phyloP scores from a whole-genome alignment of 2,113 vertebrate genomes.

The Muntiacus muntjak region DNA sequence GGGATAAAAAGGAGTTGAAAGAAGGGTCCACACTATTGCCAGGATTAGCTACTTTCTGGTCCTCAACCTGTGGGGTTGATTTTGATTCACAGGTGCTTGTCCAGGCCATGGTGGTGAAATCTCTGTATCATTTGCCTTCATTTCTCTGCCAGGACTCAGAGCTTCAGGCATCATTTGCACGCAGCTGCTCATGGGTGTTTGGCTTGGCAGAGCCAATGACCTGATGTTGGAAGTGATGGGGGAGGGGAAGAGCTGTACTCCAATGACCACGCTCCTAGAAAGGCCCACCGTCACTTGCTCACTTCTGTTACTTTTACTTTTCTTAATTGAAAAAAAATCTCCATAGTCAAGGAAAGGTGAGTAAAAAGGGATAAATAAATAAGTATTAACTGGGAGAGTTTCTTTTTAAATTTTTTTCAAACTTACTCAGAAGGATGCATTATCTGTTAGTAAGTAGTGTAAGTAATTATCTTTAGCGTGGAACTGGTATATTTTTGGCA shows the following conservation, averaged over 20 bases:
- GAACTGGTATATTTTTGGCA: conserved; percentile 69
- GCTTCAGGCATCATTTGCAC: background rate
- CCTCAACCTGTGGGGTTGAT: background rate
- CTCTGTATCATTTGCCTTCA: background rate
- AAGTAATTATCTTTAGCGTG: conserved; percentile 57
- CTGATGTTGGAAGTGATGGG: background rate
- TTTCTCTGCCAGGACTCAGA: background rate
- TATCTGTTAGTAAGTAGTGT: conserved; percentile 74
- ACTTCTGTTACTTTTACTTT: background rate
- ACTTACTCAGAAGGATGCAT: conserved; percentile 56
- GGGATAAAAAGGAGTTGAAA: background rate
- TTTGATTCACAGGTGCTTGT: background rate
- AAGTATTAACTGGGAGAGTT: conserved; percentile 15
- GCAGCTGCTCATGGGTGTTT: background rate
- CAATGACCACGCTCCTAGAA: background rate
- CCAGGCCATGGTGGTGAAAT: background rate
- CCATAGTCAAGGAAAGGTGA: conserved; percentile 13
- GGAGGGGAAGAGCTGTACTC: background rate
- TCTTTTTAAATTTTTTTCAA: conserved; percentile 2
- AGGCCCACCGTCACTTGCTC: background rate
- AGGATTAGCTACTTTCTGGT: background rate
- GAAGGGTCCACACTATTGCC: background rate
- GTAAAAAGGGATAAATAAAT: conserved; percentile 25
- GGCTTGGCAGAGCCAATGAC: background rate
- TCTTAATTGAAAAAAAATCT: background rate